Evolutionary conservation across 2,888 invertebrate species (phyloP).

Genomic region (Eupithecia tripunctaria): DNA sequence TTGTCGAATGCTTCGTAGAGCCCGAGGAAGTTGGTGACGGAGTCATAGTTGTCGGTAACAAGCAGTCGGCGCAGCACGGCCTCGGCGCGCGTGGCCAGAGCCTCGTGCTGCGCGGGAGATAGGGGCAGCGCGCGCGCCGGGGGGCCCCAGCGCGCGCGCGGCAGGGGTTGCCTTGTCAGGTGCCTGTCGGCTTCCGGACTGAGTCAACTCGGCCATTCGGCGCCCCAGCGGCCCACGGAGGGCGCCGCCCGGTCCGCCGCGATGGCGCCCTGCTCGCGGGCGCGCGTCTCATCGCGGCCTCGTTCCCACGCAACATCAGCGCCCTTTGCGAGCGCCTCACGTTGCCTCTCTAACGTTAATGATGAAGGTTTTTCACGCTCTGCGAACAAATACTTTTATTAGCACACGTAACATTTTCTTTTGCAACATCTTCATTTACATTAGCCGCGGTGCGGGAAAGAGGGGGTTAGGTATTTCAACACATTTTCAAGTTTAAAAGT

Average conservation of each 20-base stretch:
- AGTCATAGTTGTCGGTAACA: conserved; percentile 94
- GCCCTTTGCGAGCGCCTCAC: conserved; percentile 85
- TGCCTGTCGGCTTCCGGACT: conserved; percentile 80
- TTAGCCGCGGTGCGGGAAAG: background rate
- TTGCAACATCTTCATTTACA: too few relatives aligned
- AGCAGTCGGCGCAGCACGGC: conserved; percentile 91
- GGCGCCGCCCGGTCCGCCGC: conserved; percentile 86
- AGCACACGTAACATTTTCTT: background rate
- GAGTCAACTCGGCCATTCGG: conserved; percentile 99
- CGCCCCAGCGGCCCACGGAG: conserved; percentile 95
- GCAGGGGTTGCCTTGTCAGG: conserved; percentile 64
- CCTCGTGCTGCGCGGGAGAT: conserved; percentile 87
- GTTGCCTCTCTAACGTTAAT: conserved; percentile 87
- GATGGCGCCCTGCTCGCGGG: conserved; percentile 53
- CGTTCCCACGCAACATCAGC: conserved; percentile 72
- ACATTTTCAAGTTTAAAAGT: background rate
- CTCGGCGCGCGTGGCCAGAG: conserved; percentile 91
- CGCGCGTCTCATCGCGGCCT: conserved; percentile 59
- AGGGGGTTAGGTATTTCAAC: background rate
- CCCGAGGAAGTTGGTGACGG: conserved; percentile 92
- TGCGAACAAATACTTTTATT: conserved; percentile 61
- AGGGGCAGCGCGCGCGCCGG: conserved; percentile 55
- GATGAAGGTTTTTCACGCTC: conserved; percentile 90
- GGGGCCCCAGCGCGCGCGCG: conserved; percentile 57
- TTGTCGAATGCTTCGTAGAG: conserved; percentile 87